Base-by-base conservation (phyloP, 1,140 invertebrate species). In the Chrysoperla carnea region DNA sequence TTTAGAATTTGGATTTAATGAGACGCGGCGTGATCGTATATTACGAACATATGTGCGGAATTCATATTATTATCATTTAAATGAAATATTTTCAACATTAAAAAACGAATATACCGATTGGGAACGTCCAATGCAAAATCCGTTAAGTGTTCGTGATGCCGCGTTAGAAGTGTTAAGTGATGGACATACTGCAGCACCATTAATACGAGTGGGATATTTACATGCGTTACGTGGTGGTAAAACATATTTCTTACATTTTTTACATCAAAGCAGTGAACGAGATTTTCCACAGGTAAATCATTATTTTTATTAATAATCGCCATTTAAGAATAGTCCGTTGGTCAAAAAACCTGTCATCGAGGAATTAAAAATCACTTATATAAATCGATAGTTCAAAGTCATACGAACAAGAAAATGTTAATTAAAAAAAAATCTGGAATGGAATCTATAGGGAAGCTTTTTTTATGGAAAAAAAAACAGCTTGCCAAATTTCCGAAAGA, bases 91-190 rank as follows among this genome's bases (percentile, higher is more conserved):
- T 64, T 86, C 84, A 13, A 85, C 86, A 27, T 67, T 91, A 40
- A 83, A 86, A 61, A 92, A 91, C 59, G 87, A 92, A 58, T 92
- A 92, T 62, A 91, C 86, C 37, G 86, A 92, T 58, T 92, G 87
- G 87, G 85, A 88, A 56, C 73, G 78, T 50, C 82, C 47, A 61
- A 79, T 49, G 54, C 76, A 73, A 58, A 86, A 71, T 65, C 84
- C 79, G 36, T 61, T 79, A 47, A 79, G 75, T 52, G 76, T 82
- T 8, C 63, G 82, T n/a, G 81, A 84, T 59, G 75, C 78, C 28
- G 78, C 78, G 6, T 59, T 82, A 29, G 75, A 78, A 57, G 74
- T 87, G 35, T 62, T 90, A n/a, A 83, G 84, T 54, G 85, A 90
- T 58, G 84, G 84, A 1, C 81, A 87, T 51, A 86, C 84, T 4